Conservation (phyloP, 2,113 vertebrate species). For the Hippocampus comes region DNA sequence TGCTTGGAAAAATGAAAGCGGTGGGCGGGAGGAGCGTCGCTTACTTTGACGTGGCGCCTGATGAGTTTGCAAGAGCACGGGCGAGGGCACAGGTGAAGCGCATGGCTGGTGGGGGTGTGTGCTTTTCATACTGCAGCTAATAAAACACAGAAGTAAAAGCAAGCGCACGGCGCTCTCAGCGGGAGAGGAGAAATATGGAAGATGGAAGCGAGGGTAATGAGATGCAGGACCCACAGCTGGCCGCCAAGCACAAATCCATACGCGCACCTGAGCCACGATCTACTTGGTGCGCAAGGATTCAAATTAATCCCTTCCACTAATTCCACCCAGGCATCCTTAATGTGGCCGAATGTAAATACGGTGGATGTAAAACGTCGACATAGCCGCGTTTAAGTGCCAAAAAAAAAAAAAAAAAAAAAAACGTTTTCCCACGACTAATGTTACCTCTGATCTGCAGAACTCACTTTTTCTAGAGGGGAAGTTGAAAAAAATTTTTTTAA, state of each 20-base stretch:
- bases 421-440: too few relatives aligned
- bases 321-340: background rate
- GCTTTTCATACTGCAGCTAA: background rate
- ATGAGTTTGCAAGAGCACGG: background rate
- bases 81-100: background rate
- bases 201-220: slow-evolving; percentile 5
- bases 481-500: too few relatives aligned
- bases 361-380: background rate
- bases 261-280: background rate
- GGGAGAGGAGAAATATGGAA: background rate
- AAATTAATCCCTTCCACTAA: background rate
- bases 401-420: too few relatives aligned
- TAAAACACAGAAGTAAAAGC: background rate
- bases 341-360: background rate
- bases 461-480: too few relatives aligned
- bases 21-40: background rate
- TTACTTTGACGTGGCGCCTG: background rate
- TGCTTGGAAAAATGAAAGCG: slow-evolving; percentile 3
- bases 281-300: background rate
- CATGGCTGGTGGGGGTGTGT: background rate
- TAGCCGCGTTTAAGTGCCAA: background rate
- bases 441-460: too few relatives aligned
- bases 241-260: background rate
- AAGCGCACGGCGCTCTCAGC: background rate
- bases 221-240: slow-evolving; percentile 8